phyloP scores from a whole-genome alignment of 2,113 vertebrate species.

The Columbina picui region DNA sequence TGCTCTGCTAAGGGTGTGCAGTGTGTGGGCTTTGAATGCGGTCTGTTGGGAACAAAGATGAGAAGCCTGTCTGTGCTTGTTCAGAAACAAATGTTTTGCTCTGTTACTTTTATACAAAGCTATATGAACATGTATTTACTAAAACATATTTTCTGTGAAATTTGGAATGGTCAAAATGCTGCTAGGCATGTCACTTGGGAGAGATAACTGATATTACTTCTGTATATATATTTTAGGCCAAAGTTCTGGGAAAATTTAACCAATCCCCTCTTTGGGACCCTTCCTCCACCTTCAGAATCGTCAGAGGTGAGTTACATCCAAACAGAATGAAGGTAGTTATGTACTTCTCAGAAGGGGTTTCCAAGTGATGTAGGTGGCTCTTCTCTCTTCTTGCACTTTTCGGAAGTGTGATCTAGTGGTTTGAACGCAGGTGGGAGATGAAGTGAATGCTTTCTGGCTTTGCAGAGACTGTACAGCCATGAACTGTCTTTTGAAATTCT shows the following conservation, averaged over 20 bases:
- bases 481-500: background rate
- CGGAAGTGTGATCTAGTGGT: background rate
- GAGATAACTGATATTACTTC: background rate
- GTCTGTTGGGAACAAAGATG: background rate
- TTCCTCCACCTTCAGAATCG: conserved; percentile 86
- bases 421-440: background rate
- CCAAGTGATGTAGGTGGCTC: background rate
- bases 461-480: background rate
- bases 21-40: background rate
- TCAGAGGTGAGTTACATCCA: conserved; percentile 84
- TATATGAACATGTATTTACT: background rate
- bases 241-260: conserved; percentile 97
- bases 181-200: background rate
- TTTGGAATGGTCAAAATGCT: background rate
- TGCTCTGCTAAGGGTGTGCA: background rate
- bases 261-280: conserved; percentile 88
- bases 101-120: background rate
- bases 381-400: background rate
- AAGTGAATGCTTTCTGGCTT: background rate
- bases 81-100: background rate
- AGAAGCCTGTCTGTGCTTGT: background rate
- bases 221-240: conserved; percentile 76
- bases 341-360: background rate
- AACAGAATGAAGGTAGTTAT: background rate
- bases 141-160: background rate